Evolutionary conservation across 2,888 invertebrate genomes (phyloP).

Genomic region (Notodonta ziczac): DNA sequence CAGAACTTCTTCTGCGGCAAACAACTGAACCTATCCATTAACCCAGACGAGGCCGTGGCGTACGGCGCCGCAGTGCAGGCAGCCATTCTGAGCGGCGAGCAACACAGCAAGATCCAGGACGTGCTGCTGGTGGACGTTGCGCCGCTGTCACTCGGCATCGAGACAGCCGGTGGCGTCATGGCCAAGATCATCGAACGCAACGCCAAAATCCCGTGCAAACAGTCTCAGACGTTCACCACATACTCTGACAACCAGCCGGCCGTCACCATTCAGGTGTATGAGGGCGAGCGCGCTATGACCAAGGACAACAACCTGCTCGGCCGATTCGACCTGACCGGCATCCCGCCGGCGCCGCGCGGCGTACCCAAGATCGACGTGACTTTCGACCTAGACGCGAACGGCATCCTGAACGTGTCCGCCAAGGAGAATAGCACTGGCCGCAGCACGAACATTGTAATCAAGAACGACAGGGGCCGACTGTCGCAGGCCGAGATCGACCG

Average conservation of each 20-base stretch:
- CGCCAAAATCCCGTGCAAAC: slow-evolving; percentile 88
- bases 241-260: slow-evolving; percentile 92
- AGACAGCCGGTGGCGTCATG: slow-evolving; percentile 93
- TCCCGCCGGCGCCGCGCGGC: slow-evolving; percentile 88
- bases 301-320: slow-evolving; percentile 90
- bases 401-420: slow-evolving; percentile 94
- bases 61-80: slow-evolving; percentile 91
- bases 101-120: slow-evolving; percentile 90
- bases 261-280: slow-evolving; percentile 89
- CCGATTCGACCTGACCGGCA: slow-evolving; percentile 87
- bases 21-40: slow-evolving; percentile 89
- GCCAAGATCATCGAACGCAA: slow-evolving; percentile 90
- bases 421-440: slow-evolving; percentile 87
- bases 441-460: slow-evolving; percentile 91
- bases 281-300: slow-evolving; percentile 92
- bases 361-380: slow-evolving; percentile 89
- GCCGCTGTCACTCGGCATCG: slow-evolving; percentile 89
- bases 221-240: slow-evolving; percentile 90
- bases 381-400: slow-evolving; percentile 91
- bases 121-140: slow-evolving; percentile 85
- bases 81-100: slow-evolving; percentile 89
- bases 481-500: slow-evolving; percentile 92
- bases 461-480: slow-evolving; percentile 92
- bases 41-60: slow-evolving; percentile 92
- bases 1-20: slow-evolving; percentile 91